Base-by-base conservation (phyloP, 2,888 invertebrate genomes). In the Sussaba pulchella region DNA sequence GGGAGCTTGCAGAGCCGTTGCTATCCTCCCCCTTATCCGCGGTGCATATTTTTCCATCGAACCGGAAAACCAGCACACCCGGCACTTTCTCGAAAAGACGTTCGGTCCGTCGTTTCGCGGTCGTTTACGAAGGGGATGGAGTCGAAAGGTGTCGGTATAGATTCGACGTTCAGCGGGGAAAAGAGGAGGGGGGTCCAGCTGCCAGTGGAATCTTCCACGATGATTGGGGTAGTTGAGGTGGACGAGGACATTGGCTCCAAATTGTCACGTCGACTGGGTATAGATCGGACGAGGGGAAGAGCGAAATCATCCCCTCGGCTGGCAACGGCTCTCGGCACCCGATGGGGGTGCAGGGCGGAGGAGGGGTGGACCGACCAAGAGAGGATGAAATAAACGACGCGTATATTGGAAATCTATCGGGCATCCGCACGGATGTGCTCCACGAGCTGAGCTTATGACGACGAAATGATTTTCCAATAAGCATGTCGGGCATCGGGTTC, bases 381-480 rank as follows among this genome's bases (percentile, higher is more conserved):
- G 73, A 52, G 67, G 74, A 80, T 78, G 59, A 81, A 83, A 78
- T 69, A 57, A 77, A 54, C 50, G 73, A 77, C 36, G 54, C 69
- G 61, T 82, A 79, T 85, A 85, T 85, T 75, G 82, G 81, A 85
- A 85, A 83, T 83, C 82, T 83, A 83, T 84, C 74, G 77, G 63
- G 78, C 74, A 82, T 80, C 70, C 72, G 67, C 50, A 41, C 63
- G 54, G 63, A n/a, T 61, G 26, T 41, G 24, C 39, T 21, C 45
- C 63, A 57, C 45, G 67, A 50, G 31, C 83, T 54, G 24, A 82
- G 78, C 82, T 82, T 57, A 84, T 67, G 75, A 78, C 70, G 74
- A 64, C 67, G 75, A 85, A 86, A 87, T 86, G 86, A 86, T 86
- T 87, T 87, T 88, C 87, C 87, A 85, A 87, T 88, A 86, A 84